These are phyloP conservation scores for Alviniconcha strummeri DNA, from an alignment of 2,888 invertebrate genomes.

Conservation along the genomic window DNA sequence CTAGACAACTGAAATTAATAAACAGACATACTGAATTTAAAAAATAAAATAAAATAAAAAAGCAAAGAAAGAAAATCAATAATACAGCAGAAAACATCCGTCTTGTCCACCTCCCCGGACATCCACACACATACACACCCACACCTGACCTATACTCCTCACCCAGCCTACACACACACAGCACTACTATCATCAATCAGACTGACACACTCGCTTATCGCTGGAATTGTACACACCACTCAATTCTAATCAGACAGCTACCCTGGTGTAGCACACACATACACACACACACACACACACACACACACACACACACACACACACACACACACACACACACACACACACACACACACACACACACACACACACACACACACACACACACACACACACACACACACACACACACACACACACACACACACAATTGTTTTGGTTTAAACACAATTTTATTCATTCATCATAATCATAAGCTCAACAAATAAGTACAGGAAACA, in stretches of 20 bases:
- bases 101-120: too few relatives aligned
- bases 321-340: neutral
- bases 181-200: too few relatives aligned
- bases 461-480: too few relatives aligned
- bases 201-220: neutral
- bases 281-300: slow-evolving; percentile 15
- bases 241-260: neutral
- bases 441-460: too few relatives aligned
- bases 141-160: neutral
- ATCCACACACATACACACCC: neutral
- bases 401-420: slow-evolving; percentile 11
- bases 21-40: too few relatives aligned
- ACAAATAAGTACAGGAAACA: too few relatives aligned
- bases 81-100: too few relatives aligned
- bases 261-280: neutral
- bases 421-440: too few relatives aligned
- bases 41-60: too few relatives aligned
- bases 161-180: neutral
- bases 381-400: slow-evolving; percentile 2
- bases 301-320: slow-evolving; percentile 2
- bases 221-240: too few relatives aligned
- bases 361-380: neutral
- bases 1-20: too few relatives aligned
- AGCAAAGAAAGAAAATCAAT: too few relatives aligned
- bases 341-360: neutral